Percentiles rank a stretch among this genome's conserved stretches.
These are phyloP conservation scores for Epirrhoe alternata DNA, from an alignment of 2,888 invertebrate species.

Conservation along the genomic window DNA sequence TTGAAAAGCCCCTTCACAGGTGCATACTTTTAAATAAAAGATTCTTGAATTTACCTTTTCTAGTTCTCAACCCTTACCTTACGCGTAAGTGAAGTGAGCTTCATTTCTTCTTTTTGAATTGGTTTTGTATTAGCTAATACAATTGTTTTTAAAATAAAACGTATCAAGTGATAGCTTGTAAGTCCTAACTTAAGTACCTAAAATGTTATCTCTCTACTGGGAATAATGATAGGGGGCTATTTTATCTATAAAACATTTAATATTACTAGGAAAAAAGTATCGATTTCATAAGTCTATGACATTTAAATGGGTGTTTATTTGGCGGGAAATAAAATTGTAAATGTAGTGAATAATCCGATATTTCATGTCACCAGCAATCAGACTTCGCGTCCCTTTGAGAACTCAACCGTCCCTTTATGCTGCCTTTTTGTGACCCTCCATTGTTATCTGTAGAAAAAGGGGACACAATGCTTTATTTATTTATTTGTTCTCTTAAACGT, in stretches of 20 bases:
- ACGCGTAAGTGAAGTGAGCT: slow-evolving; percentile 5
- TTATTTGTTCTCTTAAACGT: slow-evolving; percentile 51
- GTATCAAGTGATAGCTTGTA: too few species aligned
- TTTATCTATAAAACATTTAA: too few species aligned
- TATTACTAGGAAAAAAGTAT: background rate
- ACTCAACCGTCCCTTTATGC: slow-evolving; percentile 57
- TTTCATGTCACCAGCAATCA: slow-evolving; percentile 40
- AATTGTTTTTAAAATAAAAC: background rate
- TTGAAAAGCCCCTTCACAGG: slow-evolving; percentile 28
- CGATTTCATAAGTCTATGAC: background rate
- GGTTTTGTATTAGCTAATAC: background rate
- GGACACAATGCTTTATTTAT: slow-evolving; percentile 54
- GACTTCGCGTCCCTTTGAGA: slow-evolving; percentile 62
- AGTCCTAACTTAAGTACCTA: too few species aligned
- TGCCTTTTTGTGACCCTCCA: slow-evolving; percentile 66
- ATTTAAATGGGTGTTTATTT: slow-evolving; percentile 20
- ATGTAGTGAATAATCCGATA: slow-evolving; percentile 40
- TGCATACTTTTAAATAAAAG: slow-evolving; percentile 27
- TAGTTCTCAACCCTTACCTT: slow-evolving; percentile 5
- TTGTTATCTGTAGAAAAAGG: slow-evolving; percentile 55
- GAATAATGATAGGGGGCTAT: too few species aligned
- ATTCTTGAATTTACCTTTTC: slow-evolving; percentile 16
- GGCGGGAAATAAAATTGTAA: slow-evolving; percentile 26
- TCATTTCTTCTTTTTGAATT: background rate
- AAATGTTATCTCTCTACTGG: too few species aligned